These are phyloP conservation scores for Forbesichthys papilliferus DNA, from an alignment of 2,113 vertebrate species.

Conservation along the genomic window DNA sequence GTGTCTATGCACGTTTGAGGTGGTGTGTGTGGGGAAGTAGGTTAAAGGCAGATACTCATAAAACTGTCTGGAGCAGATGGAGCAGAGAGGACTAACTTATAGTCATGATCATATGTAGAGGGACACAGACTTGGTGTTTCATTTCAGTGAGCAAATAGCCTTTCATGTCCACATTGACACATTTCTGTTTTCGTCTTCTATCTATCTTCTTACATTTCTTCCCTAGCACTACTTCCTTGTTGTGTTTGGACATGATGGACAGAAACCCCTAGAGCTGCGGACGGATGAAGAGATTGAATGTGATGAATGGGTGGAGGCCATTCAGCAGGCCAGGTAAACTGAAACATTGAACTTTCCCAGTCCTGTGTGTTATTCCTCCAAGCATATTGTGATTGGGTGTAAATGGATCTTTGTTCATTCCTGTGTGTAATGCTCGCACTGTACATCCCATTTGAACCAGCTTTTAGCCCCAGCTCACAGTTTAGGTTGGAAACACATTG, in stretches of 20 bases:
- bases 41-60: too few species aligned
- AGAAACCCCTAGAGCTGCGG: constrained; percentile 94
- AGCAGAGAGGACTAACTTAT: too few species aligned
- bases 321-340: constrained; percentile 94
- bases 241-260: constrained; percentile 94
- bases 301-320: constrained; percentile 96
- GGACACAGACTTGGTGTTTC: too few species aligned
- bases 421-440: not conserved
- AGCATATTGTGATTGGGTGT: not conserved
- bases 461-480: too few species aligned
- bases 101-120: too few species aligned
- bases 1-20: not conserved
- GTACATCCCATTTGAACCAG: too few species aligned
- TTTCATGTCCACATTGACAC: too few species aligned
- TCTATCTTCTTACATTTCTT: constrained; percentile 30
- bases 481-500: too few species aligned
- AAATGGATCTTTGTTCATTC: not conserved
- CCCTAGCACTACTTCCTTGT: constrained; percentile 93
- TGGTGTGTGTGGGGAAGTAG: not conserved
- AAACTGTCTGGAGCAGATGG: too few species aligned
- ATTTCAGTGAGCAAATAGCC: too few species aligned
- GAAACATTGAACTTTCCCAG: not conserved
- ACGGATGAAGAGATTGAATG: constrained; percentile 92
- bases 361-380: not conserved
- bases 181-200: not conserved